Conservation (phyloP, 2,797 vertebrate species). For the Anniella stebbinsi region DNA sequence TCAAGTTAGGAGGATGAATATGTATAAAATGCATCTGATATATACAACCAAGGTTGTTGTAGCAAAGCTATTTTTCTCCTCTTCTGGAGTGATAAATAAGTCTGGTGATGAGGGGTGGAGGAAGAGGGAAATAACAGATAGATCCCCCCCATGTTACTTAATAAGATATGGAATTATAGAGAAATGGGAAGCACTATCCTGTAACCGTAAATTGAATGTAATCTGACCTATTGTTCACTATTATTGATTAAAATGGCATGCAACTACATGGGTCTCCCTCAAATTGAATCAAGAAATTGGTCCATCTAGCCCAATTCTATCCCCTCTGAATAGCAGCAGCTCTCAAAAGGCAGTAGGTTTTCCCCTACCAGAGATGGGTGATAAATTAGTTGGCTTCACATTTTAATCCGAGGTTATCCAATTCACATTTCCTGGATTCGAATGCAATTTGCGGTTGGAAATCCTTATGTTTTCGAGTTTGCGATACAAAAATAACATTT, state of each 20-base stretch:
- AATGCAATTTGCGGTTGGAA: too few species aligned
- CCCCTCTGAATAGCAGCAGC: neutral
- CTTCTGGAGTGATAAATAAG: constrained; percentile 44
- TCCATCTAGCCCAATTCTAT: neutral
- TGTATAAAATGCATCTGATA: constrained; percentile 75
- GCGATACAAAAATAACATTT: too few species aligned
- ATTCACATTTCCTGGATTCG: too few species aligned
- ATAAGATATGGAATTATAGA: constrained; percentile 60
- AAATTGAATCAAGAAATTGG: neutral
- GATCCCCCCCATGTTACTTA: constrained; percentile 71
- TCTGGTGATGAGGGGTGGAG: neutral
- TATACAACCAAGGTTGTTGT: constrained; percentile 41
- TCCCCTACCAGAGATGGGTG: too few species aligned
- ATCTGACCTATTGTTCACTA: neutral
- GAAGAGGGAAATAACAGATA: constrained; percentile 44
- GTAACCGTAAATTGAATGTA: constrained; percentile 55
- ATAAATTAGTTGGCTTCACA: too few species aligned
- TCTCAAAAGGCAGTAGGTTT: neutral
- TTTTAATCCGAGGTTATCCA: too few species aligned
- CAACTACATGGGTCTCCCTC: neutral
- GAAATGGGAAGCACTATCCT: constrained; percentile 54
- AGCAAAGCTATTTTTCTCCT: neutral
- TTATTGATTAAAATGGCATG: neutral
- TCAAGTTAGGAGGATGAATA: constrained; percentile 81
- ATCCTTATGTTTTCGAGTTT: too few species aligned